phyloP scores from a whole-genome alignment of 2,797 vertebrate genomes.

The Saguinus oedipus region DNA sequence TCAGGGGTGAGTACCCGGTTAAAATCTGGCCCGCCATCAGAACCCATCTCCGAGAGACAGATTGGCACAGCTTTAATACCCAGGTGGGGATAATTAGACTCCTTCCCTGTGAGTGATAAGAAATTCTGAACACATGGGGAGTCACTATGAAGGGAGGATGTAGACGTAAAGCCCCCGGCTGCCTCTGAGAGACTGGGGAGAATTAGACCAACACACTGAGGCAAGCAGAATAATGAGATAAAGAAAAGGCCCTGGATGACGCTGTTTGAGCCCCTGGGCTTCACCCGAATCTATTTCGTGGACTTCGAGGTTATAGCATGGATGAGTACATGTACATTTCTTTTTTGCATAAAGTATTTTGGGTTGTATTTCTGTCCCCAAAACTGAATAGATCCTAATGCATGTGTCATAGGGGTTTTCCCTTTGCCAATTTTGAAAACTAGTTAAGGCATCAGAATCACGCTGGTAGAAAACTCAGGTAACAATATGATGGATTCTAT shows the following conservation, averaged over 20 bases:
- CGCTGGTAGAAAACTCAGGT: neutral
- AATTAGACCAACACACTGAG: neutral
- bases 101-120: neutral
- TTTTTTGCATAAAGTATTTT: neutral
- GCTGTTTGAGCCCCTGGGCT: neutral
- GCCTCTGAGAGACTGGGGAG: neutral
- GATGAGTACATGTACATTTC: neutral
- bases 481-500: neutral
- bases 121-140: neutral
- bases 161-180: neutral
- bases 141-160: neutral
- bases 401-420: neutral
- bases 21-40: neutral
- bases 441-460: neutral
- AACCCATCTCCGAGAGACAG: neutral
- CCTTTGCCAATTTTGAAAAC: slow-evolving; percentile 27
- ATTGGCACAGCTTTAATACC: neutral
- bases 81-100: neutral
- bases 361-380: neutral
- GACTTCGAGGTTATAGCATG: neutral
- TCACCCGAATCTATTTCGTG: neutral
- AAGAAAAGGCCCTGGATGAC: neutral
- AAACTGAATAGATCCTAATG: neutral
- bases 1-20: neutral
- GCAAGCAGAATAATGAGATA: neutral